Base-by-base conservation (phyloP, 2,888 invertebrate species). In the Mythimna albipuncta region DNA sequence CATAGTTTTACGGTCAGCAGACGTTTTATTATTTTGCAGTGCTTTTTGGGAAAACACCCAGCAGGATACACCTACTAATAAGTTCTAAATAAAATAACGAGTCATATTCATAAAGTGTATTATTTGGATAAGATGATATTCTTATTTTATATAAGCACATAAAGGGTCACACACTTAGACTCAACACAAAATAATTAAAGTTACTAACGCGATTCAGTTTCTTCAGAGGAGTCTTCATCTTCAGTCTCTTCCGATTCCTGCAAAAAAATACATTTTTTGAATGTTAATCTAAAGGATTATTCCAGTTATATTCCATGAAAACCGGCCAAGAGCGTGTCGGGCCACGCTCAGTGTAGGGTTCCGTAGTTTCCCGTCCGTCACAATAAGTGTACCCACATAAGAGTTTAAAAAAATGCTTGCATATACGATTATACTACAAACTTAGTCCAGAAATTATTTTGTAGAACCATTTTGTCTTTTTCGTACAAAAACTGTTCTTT, bases 211-310 rank as follows among this genome's bases (percentile, higher is more conserved):
- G 95, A 95, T 85, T 95, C 96, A 2, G 93, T 92, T 70, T 94
- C 95, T 78, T 94, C 95, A 9, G 95, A 93, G 21, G 93, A 89
- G 16, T 92, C 92, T 58, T 91, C 88, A 52, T 94, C 95, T 57
- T 91, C 94, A 54, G 94, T 91, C 66, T 91, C 93, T 64, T 94
- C 95, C 2, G 94, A 92, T 62, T 92, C 94, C 95, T 95, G 85
- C 3, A 87, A 87, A 26, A 26, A 26, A n/a, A n/a, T n/a, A n/a
- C n/a, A n/a, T n/a, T 26, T 26, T 26, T 26, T 26, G 1, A 26
- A 26, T 26, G 26, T 26, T 26, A 26, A 38, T 41, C 6, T 6
- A 52, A 13, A 6, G n/a, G 11, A 11, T 57, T 6, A 35, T 35
- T 41, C 7, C 11, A 54, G 55, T 52, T 64, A 41, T 5, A 38